A percentile compares a stretch with the other conserved stretches of the same genome.
These are phyloP conservation scores for Myotis myotis DNA, from an alignment of 2,797 vertebrate species.

Conservation along the genomic window DNA sequence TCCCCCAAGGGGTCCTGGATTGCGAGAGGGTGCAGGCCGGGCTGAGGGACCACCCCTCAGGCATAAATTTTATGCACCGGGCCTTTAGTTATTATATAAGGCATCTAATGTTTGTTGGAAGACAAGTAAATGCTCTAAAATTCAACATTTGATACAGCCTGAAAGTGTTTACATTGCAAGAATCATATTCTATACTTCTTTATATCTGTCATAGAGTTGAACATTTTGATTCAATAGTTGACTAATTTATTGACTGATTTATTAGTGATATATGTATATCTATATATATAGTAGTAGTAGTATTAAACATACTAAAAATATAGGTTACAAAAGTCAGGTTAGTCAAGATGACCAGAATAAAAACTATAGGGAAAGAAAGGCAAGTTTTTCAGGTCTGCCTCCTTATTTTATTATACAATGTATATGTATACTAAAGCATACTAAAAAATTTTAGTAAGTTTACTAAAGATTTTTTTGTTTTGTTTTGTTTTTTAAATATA, in stretches of 20 bases:
- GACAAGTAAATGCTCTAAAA: conserved; percentile 2
- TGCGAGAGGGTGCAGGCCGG: no score
- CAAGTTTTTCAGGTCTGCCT: not conserved
- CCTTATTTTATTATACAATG: not conserved
- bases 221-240: conserved; percentile 9
- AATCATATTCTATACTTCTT: conserved; percentile 15
- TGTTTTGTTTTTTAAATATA: no score
- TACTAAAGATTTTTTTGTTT: not conserved
- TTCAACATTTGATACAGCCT: conserved; percentile 20
- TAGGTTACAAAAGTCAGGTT: not conserved
- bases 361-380: not conserved
- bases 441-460: conserved; percentile 7
- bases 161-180: conserved; percentile 10
- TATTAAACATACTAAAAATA: conserved; percentile 21
- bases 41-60: no score
- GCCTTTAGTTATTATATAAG: not conserved
- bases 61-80: no score
- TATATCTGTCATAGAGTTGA: not conserved
- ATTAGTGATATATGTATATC: not conserved
- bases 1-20: no score
- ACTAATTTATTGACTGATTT: not conserved
- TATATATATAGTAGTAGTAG: not conserved
- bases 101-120: conserved; percentile 22
- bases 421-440: not conserved
- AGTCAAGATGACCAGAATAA: conserved; percentile 1